Evolutionary conservation across 1,140 invertebrate species (phyloP).

Genomic region (Drosophila rufa): DNA sequence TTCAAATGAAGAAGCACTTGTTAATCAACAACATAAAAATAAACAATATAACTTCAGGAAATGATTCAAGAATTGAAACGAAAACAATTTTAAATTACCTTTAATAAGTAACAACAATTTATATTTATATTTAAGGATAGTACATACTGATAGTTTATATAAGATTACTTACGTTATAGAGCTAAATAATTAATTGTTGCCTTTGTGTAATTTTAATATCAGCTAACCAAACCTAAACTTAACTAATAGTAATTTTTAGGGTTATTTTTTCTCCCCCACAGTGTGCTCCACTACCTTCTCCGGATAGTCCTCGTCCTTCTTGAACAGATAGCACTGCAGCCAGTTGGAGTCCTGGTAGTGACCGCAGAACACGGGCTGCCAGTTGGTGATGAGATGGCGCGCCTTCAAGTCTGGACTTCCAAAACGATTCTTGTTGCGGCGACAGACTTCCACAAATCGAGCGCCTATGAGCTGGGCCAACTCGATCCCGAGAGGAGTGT

Average conservation of each 20-base stretch:
- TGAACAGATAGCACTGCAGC: constrained; percentile 60
- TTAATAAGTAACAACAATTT: too few species aligned
- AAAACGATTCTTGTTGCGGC: constrained; percentile 87
- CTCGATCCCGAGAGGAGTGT: constrained; percentile 86
- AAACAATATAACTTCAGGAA: too few species aligned
- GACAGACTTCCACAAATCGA: constrained; percentile 91
- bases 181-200: background rate
- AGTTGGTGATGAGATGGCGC: constrained; percentile 88
- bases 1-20: background rate
- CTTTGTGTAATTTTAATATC: background rate
- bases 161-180: background rate
- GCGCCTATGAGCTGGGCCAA: constrained; percentile 92
- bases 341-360: constrained; percentile 39
- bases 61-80: too few species aligned
- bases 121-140: too few species aligned
- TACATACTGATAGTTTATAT: too few species aligned
- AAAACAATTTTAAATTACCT: too few species aligned
- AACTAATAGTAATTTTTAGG: too few species aligned
- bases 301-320: constrained; percentile 52
- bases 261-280: too few species aligned
- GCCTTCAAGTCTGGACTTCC: constrained; percentile 84
- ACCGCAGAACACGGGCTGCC: constrained; percentile 86
- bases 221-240: background rate
- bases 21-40: too few species aligned
- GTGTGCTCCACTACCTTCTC: background rate